A percentile compares a stretch with the other conserved stretches of the same genome.
phyloP scores from a whole-genome alignment of 2,113 vertebrate genomes.

The Heloderma charlesbogerti region DNA sequence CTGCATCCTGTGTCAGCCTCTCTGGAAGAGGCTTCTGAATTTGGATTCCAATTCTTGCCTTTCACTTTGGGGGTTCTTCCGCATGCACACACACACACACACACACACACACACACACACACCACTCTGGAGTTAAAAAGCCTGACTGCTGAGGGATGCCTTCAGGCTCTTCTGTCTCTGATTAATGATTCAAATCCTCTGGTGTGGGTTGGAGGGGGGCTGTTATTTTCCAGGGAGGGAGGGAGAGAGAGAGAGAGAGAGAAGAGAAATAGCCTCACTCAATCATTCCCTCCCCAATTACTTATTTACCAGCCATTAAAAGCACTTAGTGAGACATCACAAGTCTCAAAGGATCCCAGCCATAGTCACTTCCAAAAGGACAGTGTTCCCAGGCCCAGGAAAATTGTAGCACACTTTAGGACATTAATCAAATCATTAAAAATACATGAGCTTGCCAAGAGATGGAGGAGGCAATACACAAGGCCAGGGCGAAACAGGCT shows the following conservation, averaged over 20 bases:
- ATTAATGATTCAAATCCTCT: neutral
- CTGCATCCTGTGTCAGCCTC: too few relatives aligned
- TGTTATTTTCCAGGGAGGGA: neutral
- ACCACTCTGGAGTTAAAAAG: neutral
- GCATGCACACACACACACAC: too few relatives aligned
- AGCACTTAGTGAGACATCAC: conserved; percentile 5
- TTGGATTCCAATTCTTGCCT: neutral
- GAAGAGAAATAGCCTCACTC: neutral
- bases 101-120: neutral
- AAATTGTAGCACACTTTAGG: neutral
- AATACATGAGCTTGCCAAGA: accelerated
- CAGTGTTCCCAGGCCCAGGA: neutral
- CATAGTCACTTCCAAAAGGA: neutral
- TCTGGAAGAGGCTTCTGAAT: too few relatives aligned
- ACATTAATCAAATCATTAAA: neutral
- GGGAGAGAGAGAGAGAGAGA: too few relatives aligned
- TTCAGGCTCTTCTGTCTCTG: neutral
- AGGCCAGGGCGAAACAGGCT: neutral
- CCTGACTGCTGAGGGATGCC: neutral
- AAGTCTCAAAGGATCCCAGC: neutral
- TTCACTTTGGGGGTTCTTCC: neutral
- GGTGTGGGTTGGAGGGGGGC: neutral
- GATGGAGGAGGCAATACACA: neutral
- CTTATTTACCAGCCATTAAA: conserved; percentile 27
- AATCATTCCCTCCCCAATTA: neutral